phyloP scores from a whole-genome alignment of 2,888 invertebrate species.

The Tetramorium bicarinatum region DNA sequence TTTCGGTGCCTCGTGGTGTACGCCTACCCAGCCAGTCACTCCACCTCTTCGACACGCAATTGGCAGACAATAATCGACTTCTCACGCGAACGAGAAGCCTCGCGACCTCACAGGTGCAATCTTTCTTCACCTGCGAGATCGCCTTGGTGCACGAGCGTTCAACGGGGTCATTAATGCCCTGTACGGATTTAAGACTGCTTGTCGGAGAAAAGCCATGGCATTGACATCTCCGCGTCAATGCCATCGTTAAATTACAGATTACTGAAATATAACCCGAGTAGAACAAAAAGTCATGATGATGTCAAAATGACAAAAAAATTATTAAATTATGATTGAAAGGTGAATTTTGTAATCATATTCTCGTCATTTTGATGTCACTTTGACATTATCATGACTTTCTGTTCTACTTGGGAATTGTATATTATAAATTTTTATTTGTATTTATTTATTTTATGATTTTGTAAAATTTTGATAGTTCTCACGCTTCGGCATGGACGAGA shows the following conservation, averaged over 20 bases:
- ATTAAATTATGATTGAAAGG: no score
- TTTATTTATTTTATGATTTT: no score
- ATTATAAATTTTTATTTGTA: no score
- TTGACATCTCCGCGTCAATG: neutral
- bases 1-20: slow-evolving; percentile 79
- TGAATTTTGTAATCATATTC: no score
- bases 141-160: neutral
- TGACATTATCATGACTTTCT: no score
- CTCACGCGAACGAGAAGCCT: slow-evolving; percentile 31
- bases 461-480: neutral
- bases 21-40: slow-evolving; percentile 82
- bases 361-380: no score
- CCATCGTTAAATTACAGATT: neutral
- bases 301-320: no score
- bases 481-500: neutral
- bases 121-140: slow-evolving; percentile 6
- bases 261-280: neutral
- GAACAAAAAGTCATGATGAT: no score
- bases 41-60: slow-evolving; percentile 83
- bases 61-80: slow-evolving; percentile 77
- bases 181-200: neutral
- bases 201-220: neutral
- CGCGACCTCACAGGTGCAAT: slow-evolving; percentile 40
- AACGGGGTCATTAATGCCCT: neutral
- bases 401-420: no score